phyloP scores from a whole-genome alignment of 2,113 vertebrate species.

The Labeo rohita region DNA sequence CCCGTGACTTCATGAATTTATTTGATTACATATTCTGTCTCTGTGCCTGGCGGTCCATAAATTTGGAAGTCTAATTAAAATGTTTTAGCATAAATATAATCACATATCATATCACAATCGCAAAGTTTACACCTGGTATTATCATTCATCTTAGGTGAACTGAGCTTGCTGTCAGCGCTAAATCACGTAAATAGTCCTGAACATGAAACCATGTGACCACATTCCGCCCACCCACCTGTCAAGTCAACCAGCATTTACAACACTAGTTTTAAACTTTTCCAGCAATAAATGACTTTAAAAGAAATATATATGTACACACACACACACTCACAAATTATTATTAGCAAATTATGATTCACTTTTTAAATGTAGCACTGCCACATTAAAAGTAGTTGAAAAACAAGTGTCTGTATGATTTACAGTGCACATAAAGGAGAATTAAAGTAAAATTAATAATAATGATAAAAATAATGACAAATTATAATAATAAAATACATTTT shows the following conservation, averaged over 20 bases:
- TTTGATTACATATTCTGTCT: slow-evolving; percentile 31
- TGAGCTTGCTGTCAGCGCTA: background rate
- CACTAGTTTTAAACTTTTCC: background rate
- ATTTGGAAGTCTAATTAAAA: slow-evolving; percentile 25
- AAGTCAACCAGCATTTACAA: background rate
- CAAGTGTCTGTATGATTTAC: too few species aligned
- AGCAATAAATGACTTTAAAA: background rate
- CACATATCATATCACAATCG: background rate
- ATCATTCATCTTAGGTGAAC: background rate
- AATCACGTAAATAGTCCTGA: background rate
- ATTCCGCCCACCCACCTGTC: background rate
- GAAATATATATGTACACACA: too few species aligned
- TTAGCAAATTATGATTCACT: too few species aligned
- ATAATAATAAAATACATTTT: too few species aligned
- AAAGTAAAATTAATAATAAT: too few species aligned
- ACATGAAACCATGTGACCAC: background rate
- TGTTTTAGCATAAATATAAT: slow-evolving; percentile 3
- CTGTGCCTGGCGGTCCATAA: background rate
- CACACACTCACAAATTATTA: too few species aligned
- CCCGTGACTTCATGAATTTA: slow-evolving; percentile 19
- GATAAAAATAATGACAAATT: too few species aligned
- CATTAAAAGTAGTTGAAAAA: background rate
- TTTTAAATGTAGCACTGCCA: background rate
- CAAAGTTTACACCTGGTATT: background rate
- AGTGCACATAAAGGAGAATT: too few species aligned